These are phyloP conservation scores for Pygoscelis antarcticus DNA, from an alignment of 2,113 vertebrate genomes.

Conservation along the genomic window DNA sequence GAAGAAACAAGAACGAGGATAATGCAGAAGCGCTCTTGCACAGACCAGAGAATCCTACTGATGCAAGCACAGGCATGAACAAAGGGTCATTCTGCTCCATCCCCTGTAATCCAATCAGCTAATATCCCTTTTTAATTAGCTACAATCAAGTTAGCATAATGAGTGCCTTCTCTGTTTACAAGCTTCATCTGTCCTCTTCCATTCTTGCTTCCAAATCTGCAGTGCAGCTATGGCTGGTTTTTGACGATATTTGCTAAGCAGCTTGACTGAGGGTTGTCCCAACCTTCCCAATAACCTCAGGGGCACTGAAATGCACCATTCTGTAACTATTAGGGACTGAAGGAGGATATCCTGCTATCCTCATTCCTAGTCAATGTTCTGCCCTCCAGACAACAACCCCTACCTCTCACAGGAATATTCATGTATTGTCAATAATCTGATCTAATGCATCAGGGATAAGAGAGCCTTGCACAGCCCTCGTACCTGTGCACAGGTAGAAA, in stretches of 20 bases:
- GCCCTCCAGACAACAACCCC: background rate
- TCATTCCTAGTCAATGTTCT: background rate
- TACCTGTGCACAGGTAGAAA: background rate
- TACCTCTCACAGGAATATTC: background rate
- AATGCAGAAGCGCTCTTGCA: background rate
- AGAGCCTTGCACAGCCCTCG: background rate
- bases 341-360: background rate
- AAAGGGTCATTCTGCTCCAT: conserved; percentile 66
- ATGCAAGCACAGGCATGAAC: conserved; percentile 35
- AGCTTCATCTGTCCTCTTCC: conserved; percentile 43
- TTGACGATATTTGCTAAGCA: background rate
- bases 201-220: conserved; percentile 36
- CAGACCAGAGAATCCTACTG: conserved; percentile 32
- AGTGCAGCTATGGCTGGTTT: background rate
- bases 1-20: background rate
- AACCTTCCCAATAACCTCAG: background rate
- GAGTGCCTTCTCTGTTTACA: conserved; percentile 46
- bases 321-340: background rate
- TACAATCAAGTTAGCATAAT: conserved; percentile 62
- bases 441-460: background rate
- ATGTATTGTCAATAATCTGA: background rate
- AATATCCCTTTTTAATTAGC: conserved; percentile 67
- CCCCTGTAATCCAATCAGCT: conserved; percentile 67
- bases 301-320: background rate
- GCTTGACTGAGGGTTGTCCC: conserved; percentile 12